Percentiles rank a stretch among this genome's conserved stretches.
phyloP scores from a whole-genome alignment of 2,797 vertebrate species.

The Arctocebus calabarensis region DNA sequence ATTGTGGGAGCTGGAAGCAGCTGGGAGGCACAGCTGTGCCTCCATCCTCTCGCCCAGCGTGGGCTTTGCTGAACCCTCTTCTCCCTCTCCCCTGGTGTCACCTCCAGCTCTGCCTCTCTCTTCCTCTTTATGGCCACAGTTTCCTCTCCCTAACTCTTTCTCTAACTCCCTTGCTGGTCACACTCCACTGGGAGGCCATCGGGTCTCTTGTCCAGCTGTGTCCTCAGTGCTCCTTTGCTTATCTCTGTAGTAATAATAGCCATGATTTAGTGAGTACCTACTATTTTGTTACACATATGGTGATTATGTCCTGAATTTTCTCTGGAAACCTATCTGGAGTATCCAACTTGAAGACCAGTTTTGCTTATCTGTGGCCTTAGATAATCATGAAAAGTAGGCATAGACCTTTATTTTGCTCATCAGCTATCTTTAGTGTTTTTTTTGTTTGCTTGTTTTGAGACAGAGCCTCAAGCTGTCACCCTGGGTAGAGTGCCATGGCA shows the following conservation, averaged over 20 bases:
- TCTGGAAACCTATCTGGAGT: not conserved
- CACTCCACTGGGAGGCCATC: not conserved
- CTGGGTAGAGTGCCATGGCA: too few species aligned
- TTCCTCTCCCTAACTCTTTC: not conserved
- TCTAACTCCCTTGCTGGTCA: not conserved
- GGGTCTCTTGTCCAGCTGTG: not conserved
- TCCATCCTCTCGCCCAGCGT: not conserved
- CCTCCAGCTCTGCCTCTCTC: conserved; percentile 22
- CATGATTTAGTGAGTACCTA: not conserved
- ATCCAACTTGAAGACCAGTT: too few species aligned
- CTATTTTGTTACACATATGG: not conserved
- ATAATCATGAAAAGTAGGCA: too few species aligned
- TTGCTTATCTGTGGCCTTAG: too few species aligned
- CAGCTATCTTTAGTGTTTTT: too few species aligned
- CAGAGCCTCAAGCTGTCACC: too few species aligned
- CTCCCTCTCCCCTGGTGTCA: not conserved
- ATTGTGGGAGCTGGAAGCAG: conserved; percentile 25
- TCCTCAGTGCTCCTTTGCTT: not conserved
- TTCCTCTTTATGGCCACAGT: conserved; percentile 16
- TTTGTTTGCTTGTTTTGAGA: too few species aligned
- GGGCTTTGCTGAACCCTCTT: not conserved
- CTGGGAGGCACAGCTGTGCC: conserved; percentile 60
- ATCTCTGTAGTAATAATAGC: not conserved
- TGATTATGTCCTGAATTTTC: not conserved
- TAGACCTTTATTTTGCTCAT: too few species aligned